Evolutionary conservation across 2,797 vertebrate genomes (phyloP).

Genomic region (Ispidina lecontei): DNA sequence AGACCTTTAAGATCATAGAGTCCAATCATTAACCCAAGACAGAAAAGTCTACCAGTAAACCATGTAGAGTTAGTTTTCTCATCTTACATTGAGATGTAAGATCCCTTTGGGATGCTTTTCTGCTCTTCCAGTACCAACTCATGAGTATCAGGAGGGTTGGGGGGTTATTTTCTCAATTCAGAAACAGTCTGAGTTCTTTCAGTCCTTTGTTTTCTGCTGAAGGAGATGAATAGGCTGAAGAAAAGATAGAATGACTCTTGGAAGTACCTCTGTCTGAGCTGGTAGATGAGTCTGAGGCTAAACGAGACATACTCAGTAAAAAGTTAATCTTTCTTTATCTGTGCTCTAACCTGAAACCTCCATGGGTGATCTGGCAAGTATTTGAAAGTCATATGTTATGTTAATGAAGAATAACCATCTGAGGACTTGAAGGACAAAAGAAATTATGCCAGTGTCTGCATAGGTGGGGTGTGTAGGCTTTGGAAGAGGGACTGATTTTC

Average conservation of each 20-base stretch:
- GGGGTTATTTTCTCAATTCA: background rate
- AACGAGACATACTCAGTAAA: background rate
- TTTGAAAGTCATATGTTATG: background rate
- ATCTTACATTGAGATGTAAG: background rate
- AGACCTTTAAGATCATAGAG: background rate
- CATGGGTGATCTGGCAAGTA: background rate
- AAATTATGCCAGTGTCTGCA: background rate
- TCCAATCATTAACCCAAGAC: background rate
- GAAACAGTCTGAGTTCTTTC: slow-evolving; percentile 30
- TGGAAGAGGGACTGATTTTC: background rate
- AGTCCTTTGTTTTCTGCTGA: slow-evolving; percentile 28
- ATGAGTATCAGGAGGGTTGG: background rate
- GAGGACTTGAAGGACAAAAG: background rate
- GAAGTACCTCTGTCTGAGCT: slow-evolving; percentile 1
- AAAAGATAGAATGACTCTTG: background rate
- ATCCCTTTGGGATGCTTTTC: background rate
- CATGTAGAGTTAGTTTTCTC: background rate
- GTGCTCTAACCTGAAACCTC: background rate
- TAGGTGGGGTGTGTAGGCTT: background rate
- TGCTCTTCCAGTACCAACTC: background rate
- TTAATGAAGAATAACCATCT: background rate
- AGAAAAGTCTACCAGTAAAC: background rate
- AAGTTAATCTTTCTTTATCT: background rate
- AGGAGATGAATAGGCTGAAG: background rate
- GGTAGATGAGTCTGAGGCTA: background rate